Base-by-base conservation (phyloP, 2,113 vertebrate genomes). In the Calonectris borealis region DNA sequence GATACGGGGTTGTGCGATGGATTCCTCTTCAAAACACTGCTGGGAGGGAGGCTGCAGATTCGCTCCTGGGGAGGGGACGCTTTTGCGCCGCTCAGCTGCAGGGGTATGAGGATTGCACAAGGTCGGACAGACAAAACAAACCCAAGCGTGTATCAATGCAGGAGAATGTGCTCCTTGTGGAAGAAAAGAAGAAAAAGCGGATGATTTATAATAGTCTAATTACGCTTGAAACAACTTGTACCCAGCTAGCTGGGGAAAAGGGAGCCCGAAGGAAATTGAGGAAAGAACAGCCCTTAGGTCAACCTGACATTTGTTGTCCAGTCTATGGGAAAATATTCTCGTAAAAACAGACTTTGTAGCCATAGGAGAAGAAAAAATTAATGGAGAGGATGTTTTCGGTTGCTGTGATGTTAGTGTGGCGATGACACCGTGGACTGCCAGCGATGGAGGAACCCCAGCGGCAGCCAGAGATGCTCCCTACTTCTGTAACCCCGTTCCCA, bases 221-320 rank as follows among this genome's bases (percentile, higher is more conserved):
- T 86, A 48, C 1, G 3, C 90, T 87, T 1, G 38, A 95, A 72
- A 97, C 93, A 96, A 12, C 86, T 79, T 79, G 95, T 96, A 94
- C 95, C 91, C 91, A 7, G 60, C 72, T 71, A 19, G 6, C 27
- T 48, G 81, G 81, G 49, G 91, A 17, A 64, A 66, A 95, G 64
- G 76, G 61, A 96, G 62, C 93, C 80, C 2, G 3, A 34, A 51
- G 69, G 66, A 94, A 57, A 60, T 1, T 5, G 51, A 83, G 88
- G 86, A 70, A 86, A 66, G 72, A 96, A 87, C 77, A 89, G 10
- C 29, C 69, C 81, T 84, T 18, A 64, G 96, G 96, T 96, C 94
- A 96, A 75, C 78, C 81, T 96, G 96, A 96, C 96, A 95, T 96
- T 97, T 86, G 64, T 42, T 86, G 73, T 92, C 76, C 77, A 21